Evolutionary conservation across 2,113 vertebrate genomes (phyloP).

Genomic region (Malurus elegans): DNA sequence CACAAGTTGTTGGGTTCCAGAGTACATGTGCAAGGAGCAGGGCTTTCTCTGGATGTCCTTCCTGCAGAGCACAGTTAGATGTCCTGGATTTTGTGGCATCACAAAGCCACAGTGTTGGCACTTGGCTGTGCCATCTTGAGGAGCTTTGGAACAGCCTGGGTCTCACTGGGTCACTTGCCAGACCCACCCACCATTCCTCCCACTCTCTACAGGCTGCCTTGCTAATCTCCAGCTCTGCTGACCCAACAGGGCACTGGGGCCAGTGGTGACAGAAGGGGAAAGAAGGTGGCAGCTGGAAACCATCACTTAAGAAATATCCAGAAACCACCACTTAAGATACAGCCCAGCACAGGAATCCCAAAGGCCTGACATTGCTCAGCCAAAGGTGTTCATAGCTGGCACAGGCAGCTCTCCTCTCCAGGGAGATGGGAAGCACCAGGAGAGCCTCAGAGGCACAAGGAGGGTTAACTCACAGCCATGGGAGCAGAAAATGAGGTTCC

Average conservation of each 20-base stretch:
- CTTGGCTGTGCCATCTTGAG: background rate
- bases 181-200: background rate
- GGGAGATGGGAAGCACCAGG: background rate
- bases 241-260: fast-evolving
- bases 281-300: background rate
- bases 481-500: slow-evolving; percentile 79
- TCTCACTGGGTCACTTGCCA: background rate
- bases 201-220: background rate
- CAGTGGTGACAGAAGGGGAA: background rate
- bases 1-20: background rate
- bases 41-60: background rate
- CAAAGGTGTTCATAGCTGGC: background rate
- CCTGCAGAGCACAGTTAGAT: background rate
- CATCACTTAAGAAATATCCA: background rate
- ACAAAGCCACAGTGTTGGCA: background rate
- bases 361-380: background rate
- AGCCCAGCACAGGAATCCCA: background rate
- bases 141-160: background rate
- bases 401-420: background rate
- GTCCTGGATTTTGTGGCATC: background rate
- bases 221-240: background rate
- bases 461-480: slow-evolving; percentile 63
- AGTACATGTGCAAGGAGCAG: background rate
- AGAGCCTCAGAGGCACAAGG: background rate
- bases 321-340: background rate